Conservation (phyloP, 2,888 invertebrate genomes). For the Diplolepis rosae region DNA sequence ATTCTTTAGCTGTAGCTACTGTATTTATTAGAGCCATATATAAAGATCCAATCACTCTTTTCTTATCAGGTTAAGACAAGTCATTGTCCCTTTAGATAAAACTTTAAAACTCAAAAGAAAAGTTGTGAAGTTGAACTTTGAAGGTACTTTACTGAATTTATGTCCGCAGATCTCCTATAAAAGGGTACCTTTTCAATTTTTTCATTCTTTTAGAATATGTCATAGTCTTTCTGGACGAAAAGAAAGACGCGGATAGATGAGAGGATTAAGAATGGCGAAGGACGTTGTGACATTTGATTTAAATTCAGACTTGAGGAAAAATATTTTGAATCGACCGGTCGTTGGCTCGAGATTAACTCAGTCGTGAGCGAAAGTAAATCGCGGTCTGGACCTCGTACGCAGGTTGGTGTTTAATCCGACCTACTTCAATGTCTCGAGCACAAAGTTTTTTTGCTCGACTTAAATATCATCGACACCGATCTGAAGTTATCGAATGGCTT, state of each 20-base stretch:
- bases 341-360: conserved; percentile 21
- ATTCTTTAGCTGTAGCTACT: conserved; percentile 2
- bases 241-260: conserved; percentile 13
- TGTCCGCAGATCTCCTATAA: background rate
- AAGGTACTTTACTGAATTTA: conserved; percentile 9
- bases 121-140: conserved; percentile 6
- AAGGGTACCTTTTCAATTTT: background rate
- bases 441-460: conserved; percentile 46
- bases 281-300: conserved; percentile 13
- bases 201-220: background rate
- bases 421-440: conserved; percentile 48
- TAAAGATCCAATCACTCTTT: conserved; percentile 2
- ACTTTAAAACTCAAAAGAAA: background rate
- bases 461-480: conserved; percentile 50
- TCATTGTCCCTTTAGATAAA: background rate
- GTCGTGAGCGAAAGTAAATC: conserved; percentile 22
- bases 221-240: conserved; percentile 1
- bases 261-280: conserved; percentile 28
- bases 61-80: background rate
- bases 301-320: conserved; percentile 14
- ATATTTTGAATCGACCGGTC: conserved; percentile 31
- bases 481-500: conserved; percentile 53
- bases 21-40: background rate
- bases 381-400: background rate
- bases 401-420: conserved; percentile 47